phyloP scores from a whole-genome alignment of 2,888 invertebrate species.

The Sarcophaga caerulescens region DNA sequence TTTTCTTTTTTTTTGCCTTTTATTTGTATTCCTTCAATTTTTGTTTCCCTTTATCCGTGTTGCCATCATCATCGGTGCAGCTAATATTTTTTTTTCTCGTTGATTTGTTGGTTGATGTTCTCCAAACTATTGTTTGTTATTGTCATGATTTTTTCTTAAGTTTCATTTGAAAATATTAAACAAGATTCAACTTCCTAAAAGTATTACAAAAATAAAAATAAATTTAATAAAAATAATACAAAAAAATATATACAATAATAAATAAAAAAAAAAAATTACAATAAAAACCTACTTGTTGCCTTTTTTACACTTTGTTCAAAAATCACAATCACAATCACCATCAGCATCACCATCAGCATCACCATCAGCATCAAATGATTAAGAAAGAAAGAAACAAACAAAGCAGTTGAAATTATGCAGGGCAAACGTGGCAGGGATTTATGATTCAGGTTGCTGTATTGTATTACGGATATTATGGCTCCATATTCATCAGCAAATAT shows the following conservation, averaged over 20 bases:
- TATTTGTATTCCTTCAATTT: slow-evolving; percentile 5
- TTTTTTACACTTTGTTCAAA: slow-evolving; percentile 66
- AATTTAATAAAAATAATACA: neutral
- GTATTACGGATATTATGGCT: slow-evolving; percentile 36
- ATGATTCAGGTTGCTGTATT: slow-evolving; percentile 74
- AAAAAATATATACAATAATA: neutral
- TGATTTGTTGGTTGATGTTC: neutral
- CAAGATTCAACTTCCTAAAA: slow-evolving; percentile 75
- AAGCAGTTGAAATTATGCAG: slow-evolving; percentile 47
- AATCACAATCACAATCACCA: slow-evolving; percentile 46
- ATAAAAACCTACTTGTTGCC: slow-evolving; percentile 74
- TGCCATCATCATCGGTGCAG: slow-evolving; percentile 65
- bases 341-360: slow-evolving; percentile 14
- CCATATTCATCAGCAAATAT: neutral
- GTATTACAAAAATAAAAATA: slow-evolving; percentile 72
- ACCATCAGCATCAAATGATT: neutral
- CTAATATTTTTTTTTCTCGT: neutral
- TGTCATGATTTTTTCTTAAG: slow-evolving; percentile 63
- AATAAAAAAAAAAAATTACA: slow-evolving; percentile 23
- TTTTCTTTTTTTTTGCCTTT: slow-evolving; percentile 20
- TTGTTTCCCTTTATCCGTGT: slow-evolving; percentile 71
- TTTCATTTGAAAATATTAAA: slow-evolving; percentile 49
- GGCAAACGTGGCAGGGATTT: slow-evolving; percentile 71
- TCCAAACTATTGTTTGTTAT: slow-evolving; percentile 68
- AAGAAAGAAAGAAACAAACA: slow-evolving; percentile 8